phyloP scores from a whole-genome alignment of 2,888 invertebrate species.

The Chalcis sispes region DNA sequence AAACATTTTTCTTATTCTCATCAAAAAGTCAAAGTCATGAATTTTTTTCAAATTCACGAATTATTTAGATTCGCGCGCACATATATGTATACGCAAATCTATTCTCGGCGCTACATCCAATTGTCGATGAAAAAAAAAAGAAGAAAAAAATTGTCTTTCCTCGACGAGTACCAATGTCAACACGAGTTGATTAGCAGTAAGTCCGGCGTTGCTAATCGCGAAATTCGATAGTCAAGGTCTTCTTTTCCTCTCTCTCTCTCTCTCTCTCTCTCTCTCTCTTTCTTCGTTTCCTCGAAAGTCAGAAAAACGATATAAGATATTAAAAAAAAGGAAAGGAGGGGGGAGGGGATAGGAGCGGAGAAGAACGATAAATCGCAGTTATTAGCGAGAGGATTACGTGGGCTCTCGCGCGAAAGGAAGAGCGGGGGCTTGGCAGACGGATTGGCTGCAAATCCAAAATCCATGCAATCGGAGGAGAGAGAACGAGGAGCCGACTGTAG shows the following conservation, averaged over 20 bases:
- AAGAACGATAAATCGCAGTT: conserved; percentile 74
- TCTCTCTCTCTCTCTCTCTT: no score
- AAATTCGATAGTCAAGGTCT: conserved; percentile 10
- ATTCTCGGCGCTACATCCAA: conserved; percentile 47
- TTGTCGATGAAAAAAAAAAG: conserved; percentile 28
- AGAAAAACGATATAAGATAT: no score
- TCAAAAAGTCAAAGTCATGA: conserved; percentile 65
- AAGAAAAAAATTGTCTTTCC: conserved; percentile 1
- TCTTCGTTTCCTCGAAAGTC: no score
- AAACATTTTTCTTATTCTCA: conserved; percentile 22
- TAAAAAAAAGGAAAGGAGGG: neutral
- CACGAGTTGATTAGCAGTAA: neutral
- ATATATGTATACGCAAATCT: no score
- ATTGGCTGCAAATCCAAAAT: conserved; percentile 71
- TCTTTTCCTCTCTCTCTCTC: no score
- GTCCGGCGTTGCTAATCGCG: conserved; percentile 12
- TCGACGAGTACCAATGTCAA: neutral
- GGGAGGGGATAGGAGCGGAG: conserved; percentile 7
- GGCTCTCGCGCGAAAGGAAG: conserved; percentile 67
- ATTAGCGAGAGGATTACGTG: conserved; percentile 75
- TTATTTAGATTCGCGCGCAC: conserved; percentile 18
- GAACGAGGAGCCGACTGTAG: neutral
- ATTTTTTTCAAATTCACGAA: conserved; percentile 14
- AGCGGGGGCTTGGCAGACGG: conserved; percentile 61
- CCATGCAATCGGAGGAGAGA: conserved; percentile 67